Evolutionary conservation across 1,140 invertebrate genomes (phyloP).

Genomic region (Saccostrea glomerata): DNA sequence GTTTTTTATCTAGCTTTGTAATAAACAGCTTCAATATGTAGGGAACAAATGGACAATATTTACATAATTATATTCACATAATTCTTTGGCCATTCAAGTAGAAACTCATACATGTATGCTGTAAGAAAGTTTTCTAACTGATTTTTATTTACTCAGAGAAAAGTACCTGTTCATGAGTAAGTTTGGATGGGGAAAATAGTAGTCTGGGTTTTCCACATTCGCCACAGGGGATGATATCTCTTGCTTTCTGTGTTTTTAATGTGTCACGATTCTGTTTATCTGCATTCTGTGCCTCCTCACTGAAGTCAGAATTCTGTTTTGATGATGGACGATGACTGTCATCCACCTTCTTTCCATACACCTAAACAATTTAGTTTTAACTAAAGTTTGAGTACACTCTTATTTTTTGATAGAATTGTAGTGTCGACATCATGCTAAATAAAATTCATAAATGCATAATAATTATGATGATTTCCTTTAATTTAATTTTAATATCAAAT

Average conservation of each 20-base stretch:
- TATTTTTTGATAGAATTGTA: neutral
- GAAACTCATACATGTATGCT: too few species aligned
- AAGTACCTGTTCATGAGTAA: too few species aligned
- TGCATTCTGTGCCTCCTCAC: constrained; percentile 8
- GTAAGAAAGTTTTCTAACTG: too few species aligned
- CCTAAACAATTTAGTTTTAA: constrained; percentile 16
- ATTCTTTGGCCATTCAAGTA: too few species aligned
- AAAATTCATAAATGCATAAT: neutral
- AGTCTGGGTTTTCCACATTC: constrained; percentile 44
- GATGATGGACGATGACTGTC: constrained; percentile 33
- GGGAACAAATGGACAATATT: too few species aligned
- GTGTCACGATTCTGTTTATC: constrained; percentile 40
- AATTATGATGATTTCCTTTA: neutral
- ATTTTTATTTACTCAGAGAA: too few species aligned
- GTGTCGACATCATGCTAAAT: neutral
- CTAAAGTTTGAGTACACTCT: neutral
- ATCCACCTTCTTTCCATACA: constrained; percentile 47
- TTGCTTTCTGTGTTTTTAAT: constrained; percentile 36
- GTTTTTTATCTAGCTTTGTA: too few species aligned
- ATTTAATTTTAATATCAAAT: neutral
- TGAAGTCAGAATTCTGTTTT: constrained; percentile 39
- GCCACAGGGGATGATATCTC: constrained; percentile 39
- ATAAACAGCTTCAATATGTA: too few species aligned
- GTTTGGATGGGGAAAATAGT: constrained; percentile 23
- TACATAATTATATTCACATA: too few species aligned